Base-by-base conservation (phyloP, 2,797 vertebrate species). In the Myotis myotis region DNA sequence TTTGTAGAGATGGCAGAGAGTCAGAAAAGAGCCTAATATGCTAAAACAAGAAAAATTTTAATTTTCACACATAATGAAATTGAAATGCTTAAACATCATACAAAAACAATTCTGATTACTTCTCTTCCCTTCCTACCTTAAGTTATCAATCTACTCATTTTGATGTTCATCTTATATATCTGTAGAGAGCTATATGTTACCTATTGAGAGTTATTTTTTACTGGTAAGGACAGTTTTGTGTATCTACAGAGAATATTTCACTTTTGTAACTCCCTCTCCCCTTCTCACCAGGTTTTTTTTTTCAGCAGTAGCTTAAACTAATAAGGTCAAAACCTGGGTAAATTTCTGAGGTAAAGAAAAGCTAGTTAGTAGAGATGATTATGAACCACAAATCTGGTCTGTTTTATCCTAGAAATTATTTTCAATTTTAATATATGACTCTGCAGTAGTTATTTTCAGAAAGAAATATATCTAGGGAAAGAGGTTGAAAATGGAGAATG, bases 21-120 rank as follows among this genome's bases (percentile, higher is more conserved):
- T 47, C 72, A 79, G 25, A 62, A 79, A 91, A 93, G 74, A 91
- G 16, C 8, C 16, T 88, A 13, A 47, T 85, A 88, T 89, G 55
- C 4, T 81, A 74, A 95, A 75, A 93, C 30, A 23, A 75, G 33
- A 71, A 68, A 93, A 87, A 62, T 79, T 79, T 53, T 64, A 81
- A 33, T 36, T 60, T 80, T 44, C 20, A 64, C 22, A 57, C 28
- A 13, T 87, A 38, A 38, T 36, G 36, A 70, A 86, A 75, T 55
- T 74, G 36, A 93, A 36, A 55, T 57, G 41, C 41, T 85, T 95
- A 91, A 84, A 64, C 57, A 85, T 87, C 28, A 64, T 30, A 19
- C 71, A 91, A 74, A 84, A 74, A 22, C 16, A 62, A 7, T 80
- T 78, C 19, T 55, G 3, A 36, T 47, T 76, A 2, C 12, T 64